These are phyloP conservation scores for Ellobium chinense DNA, from an alignment of 2,888 invertebrate species.

Conservation along the genomic window DNA sequence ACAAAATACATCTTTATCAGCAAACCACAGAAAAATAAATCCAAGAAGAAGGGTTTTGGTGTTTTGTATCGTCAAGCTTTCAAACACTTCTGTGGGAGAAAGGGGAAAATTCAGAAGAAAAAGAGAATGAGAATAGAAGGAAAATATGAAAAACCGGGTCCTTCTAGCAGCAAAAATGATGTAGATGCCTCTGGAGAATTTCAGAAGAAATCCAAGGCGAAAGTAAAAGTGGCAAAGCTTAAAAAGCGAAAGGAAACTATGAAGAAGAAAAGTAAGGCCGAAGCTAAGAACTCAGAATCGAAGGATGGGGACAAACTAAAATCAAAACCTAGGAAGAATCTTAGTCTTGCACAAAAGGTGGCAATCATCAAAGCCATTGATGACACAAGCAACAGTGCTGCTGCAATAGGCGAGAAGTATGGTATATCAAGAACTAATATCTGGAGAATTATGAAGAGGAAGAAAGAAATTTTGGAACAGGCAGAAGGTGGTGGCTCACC, in stretches of 20 bases:
- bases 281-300: background rate
- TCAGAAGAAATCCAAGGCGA: background rate
- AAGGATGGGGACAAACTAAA: too few species aligned
- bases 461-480: background rate
- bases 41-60: conserved; percentile 24
- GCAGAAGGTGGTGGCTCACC: background rate
- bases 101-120: background rate
- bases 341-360: background rate
- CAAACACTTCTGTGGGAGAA: conserved; percentile 1
- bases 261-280: background rate
- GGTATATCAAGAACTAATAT: background rate
- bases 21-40: background rate
- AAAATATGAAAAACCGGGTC: background rate
- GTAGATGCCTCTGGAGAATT: background rate
- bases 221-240: background rate
- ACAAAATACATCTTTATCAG: conserved; percentile 43
- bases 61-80: conserved; percentile 34
- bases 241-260: background rate
- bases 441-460: conserved; percentile 11
- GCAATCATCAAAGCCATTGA: background rate
- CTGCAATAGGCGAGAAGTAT: background rate
- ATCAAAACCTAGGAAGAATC: background rate
- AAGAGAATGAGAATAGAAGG: background rate
- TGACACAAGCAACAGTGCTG: too few species aligned
- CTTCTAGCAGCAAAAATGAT: background rate